Evolutionary conservation across 1,140 invertebrate species (phyloP).

Genomic region (Drosophila mauritiana): DNA sequence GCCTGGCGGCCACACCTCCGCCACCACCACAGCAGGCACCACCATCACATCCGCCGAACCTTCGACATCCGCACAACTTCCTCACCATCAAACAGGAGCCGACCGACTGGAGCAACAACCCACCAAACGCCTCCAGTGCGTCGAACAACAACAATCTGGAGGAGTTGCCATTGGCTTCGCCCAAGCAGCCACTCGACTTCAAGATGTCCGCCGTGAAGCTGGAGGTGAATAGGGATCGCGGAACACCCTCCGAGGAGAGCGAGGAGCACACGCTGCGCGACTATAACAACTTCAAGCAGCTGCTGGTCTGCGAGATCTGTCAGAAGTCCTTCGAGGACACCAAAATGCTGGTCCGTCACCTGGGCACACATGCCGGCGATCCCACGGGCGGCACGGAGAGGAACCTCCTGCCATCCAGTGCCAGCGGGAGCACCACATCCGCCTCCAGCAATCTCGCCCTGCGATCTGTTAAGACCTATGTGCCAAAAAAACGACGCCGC

Average conservation of each 20-base stretch:
- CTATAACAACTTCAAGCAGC: conserved; percentile 85
- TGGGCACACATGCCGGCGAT: conserved; percentile 88
- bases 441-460: conserved; percentile 56
- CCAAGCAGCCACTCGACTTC: conserved; percentile 76
- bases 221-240: conserved; percentile 54
- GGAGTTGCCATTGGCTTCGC: conserved; percentile 47
- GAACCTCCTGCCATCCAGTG: conserved; percentile 25
- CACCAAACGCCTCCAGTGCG: conserved; percentile 32
- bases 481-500: conserved; percentile 86
- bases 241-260: conserved; percentile 47
- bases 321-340: conserved; percentile 93
- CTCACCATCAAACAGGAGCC: conserved; percentile 86
- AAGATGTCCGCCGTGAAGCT: conserved; percentile 74
- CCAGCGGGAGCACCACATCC: conserved; percentile 45
- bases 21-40: conserved; percentile 49
- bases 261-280: conserved; percentile 73
- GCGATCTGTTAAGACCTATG: conserved; percentile 85
- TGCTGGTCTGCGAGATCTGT: conserved; percentile 92
- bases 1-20: conserved; percentile 31
- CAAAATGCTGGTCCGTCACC: conserved; percentile 92
- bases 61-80: conserved; percentile 83
- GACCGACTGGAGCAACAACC: conserved; percentile 85
- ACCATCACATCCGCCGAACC: conserved; percentile 40
- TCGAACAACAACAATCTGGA: conserved; percentile 61
- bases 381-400: conserved; percentile 13